phyloP scores from a whole-genome alignment of 2,888 invertebrate species.

The Amphimallon solstitiale region DNA sequence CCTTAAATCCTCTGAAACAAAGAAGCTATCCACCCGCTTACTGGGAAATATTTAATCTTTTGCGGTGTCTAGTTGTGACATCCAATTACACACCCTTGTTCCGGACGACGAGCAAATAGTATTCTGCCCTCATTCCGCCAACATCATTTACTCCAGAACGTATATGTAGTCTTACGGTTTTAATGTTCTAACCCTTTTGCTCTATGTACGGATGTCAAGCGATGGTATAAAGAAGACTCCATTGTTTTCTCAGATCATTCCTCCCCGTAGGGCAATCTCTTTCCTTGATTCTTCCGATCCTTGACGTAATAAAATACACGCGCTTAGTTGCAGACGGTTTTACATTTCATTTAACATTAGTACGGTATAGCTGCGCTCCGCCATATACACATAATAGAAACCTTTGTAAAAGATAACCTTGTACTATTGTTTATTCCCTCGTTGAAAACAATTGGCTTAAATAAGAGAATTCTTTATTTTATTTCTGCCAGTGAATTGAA shows the following conservation, averaged over 20 bases:
- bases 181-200: constrained; percentile 47
- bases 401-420: constrained; percentile 9
- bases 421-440: constrained; percentile 30
- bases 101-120: constrained; percentile 11
- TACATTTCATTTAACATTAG: constrained; percentile 58
- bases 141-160: constrained; percentile 29
- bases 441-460: neutral
- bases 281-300: constrained; percentile 56
- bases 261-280: constrained; percentile 53
- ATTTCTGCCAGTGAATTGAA: too few species aligned
- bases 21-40: constrained; percentile 6
- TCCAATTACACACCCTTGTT: constrained; percentile 27
- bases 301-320: constrained; percentile 57
- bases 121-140: constrained; percentile 15
- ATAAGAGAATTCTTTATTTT: neutral
- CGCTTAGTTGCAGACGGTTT: constrained; percentile 55
- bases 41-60: constrained; percentile 31
- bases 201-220: constrained; percentile 28
- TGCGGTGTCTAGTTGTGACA: constrained; percentile 25
- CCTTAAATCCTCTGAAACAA: constrained; percentile 11
- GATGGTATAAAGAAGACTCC: constrained; percentile 47
- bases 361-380: constrained; percentile 46
- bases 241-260: constrained; percentile 49
- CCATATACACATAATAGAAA: constrained; percentile 43
- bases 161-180: constrained; percentile 41